phyloP scores from a whole-genome alignment of 2,888 invertebrate genomes.

The Limnephilus marmoratus region DNA sequence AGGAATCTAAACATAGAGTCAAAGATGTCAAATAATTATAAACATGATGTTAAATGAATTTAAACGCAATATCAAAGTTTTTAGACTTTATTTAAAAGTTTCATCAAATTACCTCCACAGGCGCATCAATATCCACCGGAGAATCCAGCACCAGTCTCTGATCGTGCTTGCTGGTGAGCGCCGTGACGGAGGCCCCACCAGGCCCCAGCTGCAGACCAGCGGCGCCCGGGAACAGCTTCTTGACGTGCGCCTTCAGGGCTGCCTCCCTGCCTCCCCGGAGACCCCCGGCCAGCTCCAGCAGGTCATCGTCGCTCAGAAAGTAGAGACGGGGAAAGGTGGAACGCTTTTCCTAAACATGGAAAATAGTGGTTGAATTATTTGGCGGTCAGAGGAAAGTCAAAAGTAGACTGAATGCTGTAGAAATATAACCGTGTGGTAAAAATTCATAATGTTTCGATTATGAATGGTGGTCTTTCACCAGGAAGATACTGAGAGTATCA shows the following conservation, averaged over 20 bases:
- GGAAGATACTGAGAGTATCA: no score
- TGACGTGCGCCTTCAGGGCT: constrained; percentile 95
- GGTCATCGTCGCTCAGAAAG: constrained; percentile 98
- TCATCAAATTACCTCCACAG: constrained; percentile 84
- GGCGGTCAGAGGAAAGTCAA: not conserved
- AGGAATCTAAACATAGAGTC: no score
- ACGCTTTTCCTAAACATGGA: constrained; percentile 89
- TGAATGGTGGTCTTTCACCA: no score
- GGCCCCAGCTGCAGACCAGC: constrained; percentile 85
- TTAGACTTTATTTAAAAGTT: not conserved
- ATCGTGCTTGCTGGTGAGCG: constrained; percentile 86
- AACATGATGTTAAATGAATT: not conserved
- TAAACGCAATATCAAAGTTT: not conserved
- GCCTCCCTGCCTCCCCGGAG: constrained; percentile 83
- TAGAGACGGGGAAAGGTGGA: constrained; percentile 96
- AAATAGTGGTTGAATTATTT: not conserved
- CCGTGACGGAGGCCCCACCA: constrained; percentile 77
- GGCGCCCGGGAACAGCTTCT: constrained; percentile 96
- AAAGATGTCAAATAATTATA: not conserved
- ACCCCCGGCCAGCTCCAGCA: constrained; percentile 96
- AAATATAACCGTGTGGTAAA: no score
- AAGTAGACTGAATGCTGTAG: not conserved
- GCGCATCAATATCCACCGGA: constrained; percentile 83
- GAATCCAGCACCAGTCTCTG: constrained; percentile 84
- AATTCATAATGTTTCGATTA: no score